Evolutionary conservation across 2,113 vertebrate genomes (phyloP).

Genomic region (Chaenogobius annularis): DNA sequence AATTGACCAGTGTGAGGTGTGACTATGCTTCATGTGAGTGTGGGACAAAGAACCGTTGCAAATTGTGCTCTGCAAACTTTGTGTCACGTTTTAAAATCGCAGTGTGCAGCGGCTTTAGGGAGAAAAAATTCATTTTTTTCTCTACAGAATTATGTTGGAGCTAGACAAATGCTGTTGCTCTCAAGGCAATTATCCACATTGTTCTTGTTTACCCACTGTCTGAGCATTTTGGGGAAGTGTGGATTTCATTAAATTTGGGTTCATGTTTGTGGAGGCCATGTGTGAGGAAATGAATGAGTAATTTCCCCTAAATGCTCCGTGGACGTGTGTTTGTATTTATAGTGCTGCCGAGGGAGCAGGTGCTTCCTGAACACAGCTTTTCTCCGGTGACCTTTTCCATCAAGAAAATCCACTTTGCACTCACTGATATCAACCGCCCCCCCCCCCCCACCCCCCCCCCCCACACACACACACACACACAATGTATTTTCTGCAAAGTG

Average conservation of each 20-base stretch:
- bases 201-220: not conserved
- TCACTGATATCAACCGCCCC: constrained; percentile 34
- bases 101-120: too few relatives aligned
- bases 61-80: too few relatives aligned
- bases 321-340: constrained; percentile 16
- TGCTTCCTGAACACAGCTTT: constrained; percentile 55
- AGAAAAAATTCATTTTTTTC: too few relatives aligned
- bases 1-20: too few relatives aligned
- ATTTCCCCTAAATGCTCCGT: not conserved
- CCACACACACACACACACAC: not conserved
- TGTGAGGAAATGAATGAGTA: constrained; percentile 3
- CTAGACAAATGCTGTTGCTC: not conserved
- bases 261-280: not conserved
- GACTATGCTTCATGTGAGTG: too few relatives aligned
- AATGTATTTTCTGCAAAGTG: constrained; percentile 48
- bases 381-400: constrained; percentile 37
- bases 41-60: too few relatives aligned
- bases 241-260: constrained; percentile 1
- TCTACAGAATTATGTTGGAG: not conserved
- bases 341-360: constrained; percentile 38
- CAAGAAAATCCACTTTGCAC: constrained; percentile 30
- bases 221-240: not conserved
- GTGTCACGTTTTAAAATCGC: too few relatives aligned
- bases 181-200: not conserved
- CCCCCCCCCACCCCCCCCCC: too few relatives aligned